Evolutionary conservation across 2,888 invertebrate species (phyloP).

Genomic region (Leuctra nigra): DNA sequence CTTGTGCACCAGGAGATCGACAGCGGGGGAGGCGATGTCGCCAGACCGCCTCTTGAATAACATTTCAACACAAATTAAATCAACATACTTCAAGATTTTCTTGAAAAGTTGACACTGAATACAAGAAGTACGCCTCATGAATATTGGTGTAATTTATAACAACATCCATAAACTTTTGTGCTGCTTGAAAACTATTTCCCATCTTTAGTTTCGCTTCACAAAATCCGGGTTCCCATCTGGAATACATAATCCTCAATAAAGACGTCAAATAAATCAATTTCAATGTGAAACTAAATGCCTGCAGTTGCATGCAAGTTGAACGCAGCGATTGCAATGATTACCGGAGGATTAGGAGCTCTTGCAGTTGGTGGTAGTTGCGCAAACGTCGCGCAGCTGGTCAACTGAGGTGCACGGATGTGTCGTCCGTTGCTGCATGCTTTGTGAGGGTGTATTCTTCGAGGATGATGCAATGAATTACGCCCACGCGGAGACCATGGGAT

Average conservation of each 20-base stretch:
- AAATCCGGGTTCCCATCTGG: constrained; percentile 2
- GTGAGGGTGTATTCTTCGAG: neutral
- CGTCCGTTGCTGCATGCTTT: too few species aligned
- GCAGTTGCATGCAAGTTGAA: neutral
- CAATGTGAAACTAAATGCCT: neutral
- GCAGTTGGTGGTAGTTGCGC: neutral
- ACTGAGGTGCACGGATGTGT: neutral
- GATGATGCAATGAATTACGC: constrained; percentile 2
- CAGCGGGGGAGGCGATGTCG: too few species aligned
- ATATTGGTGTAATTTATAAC: neutral
- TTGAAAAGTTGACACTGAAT: neutral
- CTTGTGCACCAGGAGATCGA: too few species aligned
- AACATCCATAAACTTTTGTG: constrained; percentile 9
- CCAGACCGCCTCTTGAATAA: neutral
- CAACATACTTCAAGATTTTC: neutral
- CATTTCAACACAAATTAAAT: neutral
- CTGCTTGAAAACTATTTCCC: constrained; percentile 1
- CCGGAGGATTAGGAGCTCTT: neutral
- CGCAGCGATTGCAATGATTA: neutral
- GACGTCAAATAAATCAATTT: neutral
- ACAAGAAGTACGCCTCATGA: neutral
- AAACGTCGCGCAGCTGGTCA: constrained; percentile 6
- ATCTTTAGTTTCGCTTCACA: neutral
- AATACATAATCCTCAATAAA: neutral
- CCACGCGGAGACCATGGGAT: too few species aligned